phyloP scores from a whole-genome alignment of 1,140 invertebrate genomes.

The Conus ventricosus region DNA sequence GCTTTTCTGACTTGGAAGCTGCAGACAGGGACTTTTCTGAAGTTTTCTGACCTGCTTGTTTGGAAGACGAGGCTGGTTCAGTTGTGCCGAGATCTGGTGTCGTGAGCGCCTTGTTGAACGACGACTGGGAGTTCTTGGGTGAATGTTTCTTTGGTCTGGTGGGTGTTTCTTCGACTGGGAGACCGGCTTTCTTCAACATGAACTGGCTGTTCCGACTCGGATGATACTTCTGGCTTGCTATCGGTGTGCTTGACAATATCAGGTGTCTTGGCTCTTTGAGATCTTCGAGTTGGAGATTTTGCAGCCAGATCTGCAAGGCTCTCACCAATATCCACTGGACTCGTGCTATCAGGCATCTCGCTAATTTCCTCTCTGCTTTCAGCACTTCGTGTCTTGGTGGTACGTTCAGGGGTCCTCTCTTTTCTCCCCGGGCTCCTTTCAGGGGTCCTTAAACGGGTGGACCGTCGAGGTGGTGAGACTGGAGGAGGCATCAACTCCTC shows the following conservation, averaged over 20 bases:
- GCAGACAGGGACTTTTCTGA: neutral
- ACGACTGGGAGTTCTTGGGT: neutral
- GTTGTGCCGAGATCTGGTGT: neutral
- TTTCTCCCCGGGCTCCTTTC: constrained; percentile 2
- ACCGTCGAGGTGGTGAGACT: neutral
- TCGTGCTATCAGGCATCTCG: neutral
- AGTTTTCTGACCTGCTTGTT: neutral
- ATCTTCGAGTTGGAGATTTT: neutral
- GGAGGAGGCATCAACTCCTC: constrained; percentile 9
- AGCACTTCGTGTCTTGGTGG: neutral
- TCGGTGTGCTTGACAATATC: neutral
- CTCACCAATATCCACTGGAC: neutral
- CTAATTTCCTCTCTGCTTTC: neutral
- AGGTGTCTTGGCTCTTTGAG: neutral
- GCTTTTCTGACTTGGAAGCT: neutral
- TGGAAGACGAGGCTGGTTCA: neutral
- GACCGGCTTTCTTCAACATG: neutral
- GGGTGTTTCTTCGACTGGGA: neutral
- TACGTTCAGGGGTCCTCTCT: neutral
- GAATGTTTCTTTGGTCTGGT: neutral
- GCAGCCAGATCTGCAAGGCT: neutral
- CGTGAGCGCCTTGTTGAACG: neutral
- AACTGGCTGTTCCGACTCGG: neutral
- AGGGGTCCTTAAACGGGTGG: neutral
- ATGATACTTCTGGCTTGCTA: neutral